A percentile compares a stretch with the other conserved stretches of the same genome.
These are phyloP conservation scores for Petrophora chlorosata DNA, from an alignment of 2,888 invertebrate genomes.

Conservation along the genomic window DNA sequence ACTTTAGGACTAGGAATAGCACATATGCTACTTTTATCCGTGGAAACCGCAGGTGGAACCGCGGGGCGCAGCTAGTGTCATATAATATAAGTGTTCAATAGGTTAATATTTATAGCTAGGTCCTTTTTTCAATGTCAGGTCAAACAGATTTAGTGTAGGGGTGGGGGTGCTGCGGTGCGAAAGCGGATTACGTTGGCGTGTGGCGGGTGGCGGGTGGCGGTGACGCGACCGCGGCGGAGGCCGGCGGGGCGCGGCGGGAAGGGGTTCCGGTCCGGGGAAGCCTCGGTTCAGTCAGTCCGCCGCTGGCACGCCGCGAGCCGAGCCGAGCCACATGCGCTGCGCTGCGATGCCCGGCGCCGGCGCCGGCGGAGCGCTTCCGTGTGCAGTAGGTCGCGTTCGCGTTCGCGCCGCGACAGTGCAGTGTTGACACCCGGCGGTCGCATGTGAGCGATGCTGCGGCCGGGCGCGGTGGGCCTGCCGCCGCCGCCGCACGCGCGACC, in stretches of 20 bases:
- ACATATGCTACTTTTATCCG: too few species aligned
- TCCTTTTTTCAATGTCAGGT: background rate
- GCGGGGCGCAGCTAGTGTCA: too few species aligned
- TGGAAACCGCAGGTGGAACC: too few species aligned
- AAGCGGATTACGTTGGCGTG: too few species aligned
- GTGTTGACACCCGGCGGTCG: too few species aligned
- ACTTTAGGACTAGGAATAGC: too few species aligned
- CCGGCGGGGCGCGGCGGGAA: background rate
- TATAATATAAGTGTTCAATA: too few species aligned
- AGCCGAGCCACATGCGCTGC: background rate
- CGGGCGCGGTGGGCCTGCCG: constrained; percentile 68
- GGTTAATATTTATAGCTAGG: too few species aligned
- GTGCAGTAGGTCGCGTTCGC: background rate
- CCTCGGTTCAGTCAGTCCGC: background rate
- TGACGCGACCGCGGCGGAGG: background rate
- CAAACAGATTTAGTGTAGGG: background rate
- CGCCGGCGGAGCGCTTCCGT: background rate
- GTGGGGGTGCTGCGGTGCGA: too few species aligned
- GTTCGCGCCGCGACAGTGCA: background rate
- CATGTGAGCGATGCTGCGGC: constrained; percentile 51
- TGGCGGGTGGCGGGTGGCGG: background rate
- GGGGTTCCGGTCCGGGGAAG: background rate
- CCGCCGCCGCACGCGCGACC: constrained; percentile 81
- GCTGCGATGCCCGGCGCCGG: background rate
- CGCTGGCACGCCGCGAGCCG: background rate